Evolutionary conservation across 2,113 vertebrate species (phyloP).

Genomic region (Athene noctua): DNA sequence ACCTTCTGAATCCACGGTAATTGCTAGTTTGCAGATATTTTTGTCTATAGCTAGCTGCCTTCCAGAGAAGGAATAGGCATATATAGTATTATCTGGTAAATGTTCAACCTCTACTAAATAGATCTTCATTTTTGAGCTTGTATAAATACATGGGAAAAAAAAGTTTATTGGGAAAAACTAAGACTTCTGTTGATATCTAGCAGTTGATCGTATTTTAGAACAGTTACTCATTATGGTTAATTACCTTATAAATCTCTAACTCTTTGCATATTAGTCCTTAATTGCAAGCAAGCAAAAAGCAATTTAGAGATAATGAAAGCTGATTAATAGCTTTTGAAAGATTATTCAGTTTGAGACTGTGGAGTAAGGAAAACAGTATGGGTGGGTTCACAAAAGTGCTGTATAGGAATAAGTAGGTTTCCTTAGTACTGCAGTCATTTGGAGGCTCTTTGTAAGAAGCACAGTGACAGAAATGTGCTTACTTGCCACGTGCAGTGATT

Average conservation of each 20-base stretch:
- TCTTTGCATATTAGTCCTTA: conserved; percentile 43
- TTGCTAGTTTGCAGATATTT: background rate
- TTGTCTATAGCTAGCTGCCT: background rate
- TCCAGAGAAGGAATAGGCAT: background rate
- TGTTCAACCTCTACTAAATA: background rate
- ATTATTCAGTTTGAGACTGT: background rate
- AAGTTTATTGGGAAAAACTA: background rate
- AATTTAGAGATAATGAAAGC: conserved; percentile 24
- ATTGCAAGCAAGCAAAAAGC: conserved; percentile 41
- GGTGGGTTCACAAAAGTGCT: background rate
- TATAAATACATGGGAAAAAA: background rate
- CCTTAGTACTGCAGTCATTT: background rate
- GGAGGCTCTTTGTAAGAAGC: background rate
- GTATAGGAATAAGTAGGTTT: background rate
- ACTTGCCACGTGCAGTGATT: background rate
- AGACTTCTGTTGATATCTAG: background rate
- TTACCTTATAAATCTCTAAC: conserved; percentile 41
- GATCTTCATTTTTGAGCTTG: background rate
- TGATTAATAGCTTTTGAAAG: conserved; percentile 46
- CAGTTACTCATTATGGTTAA: background rate
- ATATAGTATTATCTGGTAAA: background rate
- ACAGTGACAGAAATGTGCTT: background rate
- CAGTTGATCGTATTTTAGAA: background rate
- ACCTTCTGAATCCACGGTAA: background rate
- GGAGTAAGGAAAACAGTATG: background rate